Evolutionary conservation across 2,888 invertebrate genomes (phyloP).

Genomic region (Bimastos eiseni): DNA sequence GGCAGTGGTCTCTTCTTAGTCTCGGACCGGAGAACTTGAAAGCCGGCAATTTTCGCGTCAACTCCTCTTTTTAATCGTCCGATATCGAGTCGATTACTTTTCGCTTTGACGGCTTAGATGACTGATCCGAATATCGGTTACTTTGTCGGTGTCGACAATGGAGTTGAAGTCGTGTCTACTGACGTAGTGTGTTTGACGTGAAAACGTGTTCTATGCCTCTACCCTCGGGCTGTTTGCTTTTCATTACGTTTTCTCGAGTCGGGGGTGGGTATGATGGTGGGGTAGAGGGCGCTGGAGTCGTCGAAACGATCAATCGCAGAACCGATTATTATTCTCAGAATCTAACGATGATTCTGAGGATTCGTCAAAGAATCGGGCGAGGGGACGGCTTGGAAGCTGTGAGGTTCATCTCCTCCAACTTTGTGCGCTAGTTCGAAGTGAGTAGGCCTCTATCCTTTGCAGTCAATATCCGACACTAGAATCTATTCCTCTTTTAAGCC

Average conservation of each 20-base stretch:
- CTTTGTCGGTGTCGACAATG: background rate
- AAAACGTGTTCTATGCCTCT: too few relatives aligned
- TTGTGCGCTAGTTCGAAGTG: too few relatives aligned
- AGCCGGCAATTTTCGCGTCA: background rate
- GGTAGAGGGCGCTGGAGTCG: background rate
- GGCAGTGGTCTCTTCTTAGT: too few relatives aligned
- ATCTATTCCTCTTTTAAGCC: too few relatives aligned
- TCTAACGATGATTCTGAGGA: background rate
- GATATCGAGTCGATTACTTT: background rate
- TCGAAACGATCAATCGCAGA: background rate
- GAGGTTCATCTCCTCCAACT: too few relatives aligned
- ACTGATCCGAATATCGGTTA: background rate
- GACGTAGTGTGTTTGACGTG: background rate
- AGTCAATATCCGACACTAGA: too few relatives aligned
- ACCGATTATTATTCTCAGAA: background rate
- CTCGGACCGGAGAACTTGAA: background rate
- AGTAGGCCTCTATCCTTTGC: too few relatives aligned
- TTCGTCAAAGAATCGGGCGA: background rate
- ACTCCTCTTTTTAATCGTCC: background rate
- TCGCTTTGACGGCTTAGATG: background rate
- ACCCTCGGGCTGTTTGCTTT: conserved; percentile 4
- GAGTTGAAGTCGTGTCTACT: background rate
- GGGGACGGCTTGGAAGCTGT: too few relatives aligned
- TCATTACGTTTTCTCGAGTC: background rate
- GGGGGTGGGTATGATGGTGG: too few relatives aligned